phyloP scores from a whole-genome alignment of 2,888 invertebrate species.

The Julus scandinavius region DNA sequence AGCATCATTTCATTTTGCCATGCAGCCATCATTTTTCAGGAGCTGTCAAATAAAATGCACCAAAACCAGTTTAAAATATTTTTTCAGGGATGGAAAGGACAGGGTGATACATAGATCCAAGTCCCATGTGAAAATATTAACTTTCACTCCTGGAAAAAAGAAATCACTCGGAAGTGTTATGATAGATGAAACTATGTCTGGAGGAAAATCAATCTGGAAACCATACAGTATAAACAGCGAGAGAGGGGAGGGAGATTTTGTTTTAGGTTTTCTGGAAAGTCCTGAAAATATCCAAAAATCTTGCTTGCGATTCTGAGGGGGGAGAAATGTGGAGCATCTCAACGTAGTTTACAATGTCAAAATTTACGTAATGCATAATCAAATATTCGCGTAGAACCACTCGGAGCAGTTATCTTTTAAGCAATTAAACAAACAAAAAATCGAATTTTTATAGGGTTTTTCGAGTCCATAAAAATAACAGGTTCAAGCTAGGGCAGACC shows the following conservation, averaged over 20 bases:
- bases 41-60: constrained; percentile 44
- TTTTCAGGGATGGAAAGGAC: constrained; percentile 36
- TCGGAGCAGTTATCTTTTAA: constrained; percentile 1
- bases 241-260: not conserved
- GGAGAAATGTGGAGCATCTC: not conserved
- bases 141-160: constrained; percentile 39
- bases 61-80: constrained; percentile 40
- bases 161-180: constrained; percentile 21
- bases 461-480: constrained; percentile 28
- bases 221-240: not conserved
- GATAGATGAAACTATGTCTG: not conserved
- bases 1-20: constrained; percentile 43
- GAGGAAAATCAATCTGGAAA: constrained; percentile 26
- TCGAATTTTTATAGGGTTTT: not conserved
- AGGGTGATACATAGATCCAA: constrained; percentile 43
- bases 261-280: not conserved
- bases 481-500: not conserved
- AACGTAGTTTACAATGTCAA: not conserved
- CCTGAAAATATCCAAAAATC: not conserved
- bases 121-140: constrained; percentile 46
- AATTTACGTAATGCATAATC: constrained; percentile 29
- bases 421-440: constrained; percentile 25
- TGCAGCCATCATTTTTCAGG: constrained; percentile 39
- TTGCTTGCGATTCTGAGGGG: too few relatives aligned
- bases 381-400: constrained; percentile 2